A percentile compares a stretch with the other conserved stretches of the same genome.
Evolutionary conservation across 1,140 invertebrate genomes (phyloP).

Genomic region (Physella acuta): DNA sequence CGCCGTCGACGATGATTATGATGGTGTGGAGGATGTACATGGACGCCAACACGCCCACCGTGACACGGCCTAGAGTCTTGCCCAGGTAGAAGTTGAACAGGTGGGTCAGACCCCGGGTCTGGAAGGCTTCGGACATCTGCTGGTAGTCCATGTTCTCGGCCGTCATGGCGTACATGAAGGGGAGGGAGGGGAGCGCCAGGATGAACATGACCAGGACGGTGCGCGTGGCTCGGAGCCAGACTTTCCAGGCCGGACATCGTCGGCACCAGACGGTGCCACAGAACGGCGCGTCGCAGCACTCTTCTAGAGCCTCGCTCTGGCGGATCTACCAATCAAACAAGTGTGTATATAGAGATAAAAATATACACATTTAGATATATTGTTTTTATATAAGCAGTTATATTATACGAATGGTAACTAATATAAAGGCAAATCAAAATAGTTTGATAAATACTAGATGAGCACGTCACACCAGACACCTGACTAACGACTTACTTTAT

Average conservation of each 20-base stretch:
- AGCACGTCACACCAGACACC: too few species aligned
- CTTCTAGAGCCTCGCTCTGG: constrained; percentile 12
- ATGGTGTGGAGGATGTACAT: constrained; percentile 22
- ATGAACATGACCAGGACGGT: constrained; percentile 13
- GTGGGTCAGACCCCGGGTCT: not conserved
- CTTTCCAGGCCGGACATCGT: constrained; percentile 11
- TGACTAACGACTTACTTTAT: too few species aligned
- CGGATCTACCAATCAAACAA: constrained; percentile 8
- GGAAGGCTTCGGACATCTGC: constrained; percentile 1
- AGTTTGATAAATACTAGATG: too few species aligned
- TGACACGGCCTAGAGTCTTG: constrained; percentile 2
- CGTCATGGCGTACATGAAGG: constrained; percentile 19
- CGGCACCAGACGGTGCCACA: constrained; percentile 15
- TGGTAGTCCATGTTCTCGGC: constrained; percentile 21
- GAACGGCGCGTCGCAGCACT: constrained; percentile 12
- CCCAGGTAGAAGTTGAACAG: constrained; percentile 23
- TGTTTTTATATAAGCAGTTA: too few species aligned
- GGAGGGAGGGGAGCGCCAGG: constrained; percentile 18
- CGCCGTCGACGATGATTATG: constrained; percentile 22
- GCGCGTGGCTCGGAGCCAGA: constrained; percentile 19
- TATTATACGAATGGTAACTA: too few species aligned
- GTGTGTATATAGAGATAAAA: too few species aligned
- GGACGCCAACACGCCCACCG: constrained; percentile 2
- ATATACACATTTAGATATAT: too few species aligned
- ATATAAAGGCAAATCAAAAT: too few species aligned